Evolutionary conservation across 1,140 invertebrate genomes (phyloP).

Genomic region (Psilanteris sp.): DNA sequence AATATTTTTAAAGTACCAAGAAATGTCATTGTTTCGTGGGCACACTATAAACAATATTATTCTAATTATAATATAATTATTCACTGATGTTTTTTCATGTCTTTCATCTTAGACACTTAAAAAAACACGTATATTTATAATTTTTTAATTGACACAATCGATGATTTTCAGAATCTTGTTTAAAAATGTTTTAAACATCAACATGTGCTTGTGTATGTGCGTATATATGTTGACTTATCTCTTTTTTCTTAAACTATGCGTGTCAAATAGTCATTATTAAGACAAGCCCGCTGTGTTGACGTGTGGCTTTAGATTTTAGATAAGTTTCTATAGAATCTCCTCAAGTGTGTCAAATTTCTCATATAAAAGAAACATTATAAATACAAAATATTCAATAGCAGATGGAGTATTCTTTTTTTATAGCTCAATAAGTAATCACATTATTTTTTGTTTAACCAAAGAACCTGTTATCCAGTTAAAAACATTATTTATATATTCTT

Average conservation of each 20-base stretch:
- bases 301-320: constrained; percentile 12
- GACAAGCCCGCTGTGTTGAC: constrained; percentile 7
- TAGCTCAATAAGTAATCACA: too few relatives aligned
- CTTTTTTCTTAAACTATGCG: constrained; percentile 15
- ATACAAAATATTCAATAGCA: too few relatives aligned
- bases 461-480: too few relatives aligned
- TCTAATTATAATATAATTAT: too few relatives aligned
- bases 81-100: too few relatives aligned
- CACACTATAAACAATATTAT: too few relatives aligned
- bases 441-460: too few relatives aligned
- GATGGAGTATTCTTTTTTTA: too few relatives aligned
- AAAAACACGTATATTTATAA: constrained; percentile 7
- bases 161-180: constrained; percentile 20
- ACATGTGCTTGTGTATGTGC: neutral
- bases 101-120: neutral
- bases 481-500: too few relatives aligned
- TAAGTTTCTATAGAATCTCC: neutral
- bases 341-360: constrained; percentile 11
- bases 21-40: too few relatives aligned
- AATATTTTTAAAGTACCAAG: too few relatives aligned
- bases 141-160: neutral
- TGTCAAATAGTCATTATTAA: constrained; percentile 20
- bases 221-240: constrained; percentile 2
- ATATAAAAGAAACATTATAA: too few relatives aligned
- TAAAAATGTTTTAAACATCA: constrained; percentile 14